A percentile compares a stretch with the other conserved stretches of the same genome.
Conservation (phyloP, 2,113 vertebrate genomes). For the Marmota flaviventris region DNA sequence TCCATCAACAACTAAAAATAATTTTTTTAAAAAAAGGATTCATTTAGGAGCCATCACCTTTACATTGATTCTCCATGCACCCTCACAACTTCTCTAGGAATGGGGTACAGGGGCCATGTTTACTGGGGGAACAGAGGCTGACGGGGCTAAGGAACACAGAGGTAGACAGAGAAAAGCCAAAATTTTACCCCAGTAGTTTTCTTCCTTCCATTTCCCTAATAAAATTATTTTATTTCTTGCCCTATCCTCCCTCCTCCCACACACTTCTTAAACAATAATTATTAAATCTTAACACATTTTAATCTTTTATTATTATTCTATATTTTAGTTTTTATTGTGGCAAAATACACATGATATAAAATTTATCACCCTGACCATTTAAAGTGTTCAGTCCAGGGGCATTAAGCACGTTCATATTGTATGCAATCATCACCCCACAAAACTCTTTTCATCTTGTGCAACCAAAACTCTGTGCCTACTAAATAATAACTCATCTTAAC, state of each 20-base stretch:
- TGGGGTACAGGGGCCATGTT: neutral
- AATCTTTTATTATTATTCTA: neutral
- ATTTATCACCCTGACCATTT: neutral
- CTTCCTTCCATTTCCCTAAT: neutral
- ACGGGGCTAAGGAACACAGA: neutral
- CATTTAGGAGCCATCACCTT: neutral
- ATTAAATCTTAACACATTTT: neutral
- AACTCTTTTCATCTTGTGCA: neutral
- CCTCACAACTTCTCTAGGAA: neutral
- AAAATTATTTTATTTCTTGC: neutral
- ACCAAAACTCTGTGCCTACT: neutral
- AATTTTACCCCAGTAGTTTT: neutral
- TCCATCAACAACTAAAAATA: too few relatives aligned
- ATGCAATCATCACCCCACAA: neutral
- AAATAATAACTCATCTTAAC: neutral
- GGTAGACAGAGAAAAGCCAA: neutral
- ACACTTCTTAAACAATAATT: neutral
- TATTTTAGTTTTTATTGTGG: slow-evolving; percentile 16
- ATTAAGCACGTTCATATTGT: neutral
- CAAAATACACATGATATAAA: neutral
- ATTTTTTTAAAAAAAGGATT: too few relatives aligned
- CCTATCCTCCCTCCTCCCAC: neutral
- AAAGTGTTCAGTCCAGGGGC: neutral
- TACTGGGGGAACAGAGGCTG: neutral
- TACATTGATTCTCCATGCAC: neutral